A percentile compares a stretch with the other conserved stretches of the same genome.
These are phyloP conservation scores for Ataeniobius toweri DNA, from an alignment of 2,797 vertebrate species.

Conservation along the genomic window DNA sequence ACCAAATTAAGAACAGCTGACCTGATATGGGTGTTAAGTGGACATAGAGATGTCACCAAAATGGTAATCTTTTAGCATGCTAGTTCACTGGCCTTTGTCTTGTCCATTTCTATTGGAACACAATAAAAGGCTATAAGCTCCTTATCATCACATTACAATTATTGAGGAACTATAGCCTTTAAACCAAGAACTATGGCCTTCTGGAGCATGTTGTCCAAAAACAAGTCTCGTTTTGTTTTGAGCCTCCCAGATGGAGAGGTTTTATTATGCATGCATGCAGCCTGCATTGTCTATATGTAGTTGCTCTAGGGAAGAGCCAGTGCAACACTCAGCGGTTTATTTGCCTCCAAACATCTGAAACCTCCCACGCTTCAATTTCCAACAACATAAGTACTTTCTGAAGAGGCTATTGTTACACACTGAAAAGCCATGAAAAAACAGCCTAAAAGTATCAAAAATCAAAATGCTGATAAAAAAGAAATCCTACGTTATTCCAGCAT, in stretches of 20 bases:
- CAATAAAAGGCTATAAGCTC: conserved; percentile 76
- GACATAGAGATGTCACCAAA: conserved; percentile 62
- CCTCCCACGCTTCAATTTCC: conserved; percentile 47
- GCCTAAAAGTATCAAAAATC: not conserved
- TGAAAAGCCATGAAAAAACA: not conserved
- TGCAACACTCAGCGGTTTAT: conserved; percentile 30
- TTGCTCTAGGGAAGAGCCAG: conserved; percentile 22
- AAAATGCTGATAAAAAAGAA: not conserved
- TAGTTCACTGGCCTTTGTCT: conserved; percentile 63
- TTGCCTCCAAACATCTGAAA: conserved; percentile 48
- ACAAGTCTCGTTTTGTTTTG: conserved; percentile 60
- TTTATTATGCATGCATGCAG: conserved; percentile 62
- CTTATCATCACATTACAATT: conserved; percentile 80
- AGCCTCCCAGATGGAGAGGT: conserved; percentile 53
- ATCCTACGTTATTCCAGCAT: not conserved
- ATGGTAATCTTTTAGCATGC: conserved; percentile 68
- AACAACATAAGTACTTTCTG: conserved; percentile 44
- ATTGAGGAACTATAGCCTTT: conserved; percentile 49
- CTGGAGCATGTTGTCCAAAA: conserved; percentile 42
- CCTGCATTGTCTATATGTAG: conserved; percentile 45
- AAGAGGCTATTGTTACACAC: conserved; percentile 48
- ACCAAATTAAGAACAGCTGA: conserved; percentile 80
- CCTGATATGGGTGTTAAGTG: conserved; percentile 78
- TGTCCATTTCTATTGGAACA: conserved; percentile 54
- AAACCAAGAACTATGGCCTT: conserved; percentile 41